A percentile compares a stretch with the other conserved stretches of the same genome.
phyloP scores from a whole-genome alignment of 2,888 invertebrate genomes.

The Drosophila putrida region DNA sequence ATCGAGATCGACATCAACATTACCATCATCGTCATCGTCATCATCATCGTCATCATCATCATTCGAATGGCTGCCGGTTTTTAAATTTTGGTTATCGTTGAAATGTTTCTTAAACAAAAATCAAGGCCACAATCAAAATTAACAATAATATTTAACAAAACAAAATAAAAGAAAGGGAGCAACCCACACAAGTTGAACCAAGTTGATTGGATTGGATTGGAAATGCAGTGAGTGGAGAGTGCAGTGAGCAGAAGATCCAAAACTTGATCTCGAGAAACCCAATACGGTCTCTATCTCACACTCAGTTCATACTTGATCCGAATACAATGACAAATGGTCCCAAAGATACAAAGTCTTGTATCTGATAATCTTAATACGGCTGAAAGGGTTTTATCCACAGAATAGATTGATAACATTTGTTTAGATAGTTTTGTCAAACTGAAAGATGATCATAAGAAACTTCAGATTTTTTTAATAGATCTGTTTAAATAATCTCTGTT shows the following conservation, averaged over 20 bases:
- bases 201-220: constrained; percentile 13
- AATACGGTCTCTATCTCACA: not conserved
- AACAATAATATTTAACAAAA: constrained; percentile 44
- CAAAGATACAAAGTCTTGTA: constrained; percentile 13
- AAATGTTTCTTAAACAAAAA: constrained; percentile 22
- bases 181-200: constrained; percentile 47
- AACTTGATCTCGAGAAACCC: constrained; percentile 13
- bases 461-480: not conserved
- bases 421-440: constrained; percentile 8
- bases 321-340: constrained; percentile 22
- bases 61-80: constrained; percentile 47
- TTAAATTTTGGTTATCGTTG: constrained; percentile 38
- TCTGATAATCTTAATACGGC: constrained; percentile 10
- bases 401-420: constrained; percentile 15
- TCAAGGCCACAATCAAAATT: constrained; percentile 38
- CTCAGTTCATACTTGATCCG: not conserved
- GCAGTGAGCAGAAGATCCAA: constrained; percentile 14
- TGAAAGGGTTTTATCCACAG: constrained; percentile 9
- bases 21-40: constrained; percentile 9
- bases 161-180: constrained; percentile 6
- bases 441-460: constrained; percentile 3
- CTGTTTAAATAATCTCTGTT: constrained; percentile 5
- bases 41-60: constrained; percentile 8
- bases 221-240: constrained; percentile 25
- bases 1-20: not conserved